Evolutionary conservation across 2,888 invertebrate genomes (phyloP), one percentile per base, ranked within the genome.

Genomic region (Coenonympha glycerion): DNA sequence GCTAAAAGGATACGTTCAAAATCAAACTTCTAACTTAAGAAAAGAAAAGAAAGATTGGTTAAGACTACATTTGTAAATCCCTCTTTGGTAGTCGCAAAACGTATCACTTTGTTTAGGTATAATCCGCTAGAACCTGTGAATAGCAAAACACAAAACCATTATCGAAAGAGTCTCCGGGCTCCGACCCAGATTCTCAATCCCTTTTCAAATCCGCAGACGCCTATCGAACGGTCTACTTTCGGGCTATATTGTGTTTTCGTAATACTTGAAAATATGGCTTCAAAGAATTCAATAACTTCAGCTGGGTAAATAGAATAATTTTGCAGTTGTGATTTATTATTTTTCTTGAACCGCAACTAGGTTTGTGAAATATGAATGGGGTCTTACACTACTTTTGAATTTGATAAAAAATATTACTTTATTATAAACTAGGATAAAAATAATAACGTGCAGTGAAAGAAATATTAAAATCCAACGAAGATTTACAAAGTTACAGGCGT

Each of bases 191-290:
- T 50, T 46, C 39, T 11, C 31, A 45, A 51, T 39, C 26, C 47
- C 51, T 44, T 54, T 39, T 40, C 34, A 51, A 45, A 30, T 48
- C 31, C 45, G 41, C 51, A 34, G 44, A 47, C 48, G 48, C 48
- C 45, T 51, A 54, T 51, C 45, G 48, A 54, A 54, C 36, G 54
- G 28, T 51, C 54, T 48, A 54, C 51, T 48, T 51, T 51, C 26
- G 47, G 54, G 41, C 36, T 33, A 51, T 54, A 54, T 51, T 54
- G 51, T 48, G 52, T 47, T 54, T 41, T 45, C 44, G 42, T 41
- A 45, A 48, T 48, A 36, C 48, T 34, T 28, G 28, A 54, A 47
- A 51, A 47, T 34, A 26, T 40, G 19, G 21, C 16, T 40, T 11
- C 19, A 33, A 51, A 51, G 47, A 48, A 48, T 51, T 48, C 51